Base-by-base conservation (phyloP, 2,888 invertebrate species). In the Cremastobaeus sp. region DNA sequence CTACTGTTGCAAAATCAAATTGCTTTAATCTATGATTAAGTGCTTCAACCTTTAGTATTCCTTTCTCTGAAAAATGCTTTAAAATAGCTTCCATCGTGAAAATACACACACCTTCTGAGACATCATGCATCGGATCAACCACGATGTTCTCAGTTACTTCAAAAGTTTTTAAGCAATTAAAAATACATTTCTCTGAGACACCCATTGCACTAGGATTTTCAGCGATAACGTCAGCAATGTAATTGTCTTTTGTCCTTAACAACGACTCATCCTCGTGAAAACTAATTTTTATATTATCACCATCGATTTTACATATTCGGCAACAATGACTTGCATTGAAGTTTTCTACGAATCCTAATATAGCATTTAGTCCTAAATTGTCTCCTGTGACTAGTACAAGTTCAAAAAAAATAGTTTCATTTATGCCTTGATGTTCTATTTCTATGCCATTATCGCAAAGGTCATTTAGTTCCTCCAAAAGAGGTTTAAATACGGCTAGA, bases 301-400 rank as follows among this genome's bases (percentile, higher is more conserved):
- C 55, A 6, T 12, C 11, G 1, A 39, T 14, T 70, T 70, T 64
- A 11, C 75, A 75, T 5, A 57, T 30, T 47, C 75, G 43, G 37
- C 75, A 75, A 1, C 4, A 68, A 39, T 47, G 57, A 4, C 8
- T 64, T 5, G 62, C 62, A 1, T 15, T 14, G 21, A 75, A 75
- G 8, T 28, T 55, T 47, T 68, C 68, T 3, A 59, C 21, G 14
- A 72, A 68, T 0, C 71, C 74, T n/a, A 71, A 54, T 18, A 74
- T 41, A 11, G 34, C 35, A 15, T 74, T 41, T 0, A 69, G 9
- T 1, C 70, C 70, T 5, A 66, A 28, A 30, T 76, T 76, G 20
- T 76, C 74, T 3, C 74, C 74, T 11, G 43, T n/a, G n/a, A 76
- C 50, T 8, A 66, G 15, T 9, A 20, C 37, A n/a, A 71, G 28